Conservation (phyloP, 1,140 invertebrate species). For the Micrasema minimum region DNA sequence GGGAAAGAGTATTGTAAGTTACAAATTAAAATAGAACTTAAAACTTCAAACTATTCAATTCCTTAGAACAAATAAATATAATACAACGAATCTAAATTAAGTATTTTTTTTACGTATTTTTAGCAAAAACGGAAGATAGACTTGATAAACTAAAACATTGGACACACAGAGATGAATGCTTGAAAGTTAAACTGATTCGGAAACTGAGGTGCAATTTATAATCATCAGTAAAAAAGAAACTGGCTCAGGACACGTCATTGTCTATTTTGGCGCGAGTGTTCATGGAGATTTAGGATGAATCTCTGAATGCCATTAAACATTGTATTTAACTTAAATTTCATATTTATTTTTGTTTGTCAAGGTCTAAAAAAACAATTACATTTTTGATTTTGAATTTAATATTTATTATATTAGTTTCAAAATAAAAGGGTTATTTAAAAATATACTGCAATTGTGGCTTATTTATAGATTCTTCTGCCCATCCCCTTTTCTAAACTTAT, state of each 20-base stretch:
- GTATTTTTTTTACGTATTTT: constrained; percentile 37
- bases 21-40: neutral
- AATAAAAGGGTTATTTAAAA: too few species aligned
- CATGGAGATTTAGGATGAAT: constrained; percentile 95
- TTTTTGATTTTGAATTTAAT: too few species aligned
- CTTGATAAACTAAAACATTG: constrained; percentile 88
- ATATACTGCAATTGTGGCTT: too few species aligned
- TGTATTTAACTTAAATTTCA: too few species aligned
- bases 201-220: constrained; percentile 59
- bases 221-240: constrained; percentile 67
- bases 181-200: too few species aligned
- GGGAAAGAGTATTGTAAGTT: constrained; percentile 76
- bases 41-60: constrained; percentile 3
- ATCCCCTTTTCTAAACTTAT: too few species aligned
- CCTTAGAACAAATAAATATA: neutral
- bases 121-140: constrained; percentile 92
- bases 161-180: constrained; percentile 60
- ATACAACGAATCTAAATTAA: neutral
- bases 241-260: constrained; percentile 76
- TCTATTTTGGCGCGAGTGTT: constrained; percentile 83
- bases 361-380: constrained; percentile 62
- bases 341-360: constrained; percentile 94
- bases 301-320: too few species aligned
- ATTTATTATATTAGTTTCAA: too few species aligned
- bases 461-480: too few species aligned